Conservation (phyloP, 1,140 invertebrate species). For the Maconellicoccus hirsutus region DNA sequence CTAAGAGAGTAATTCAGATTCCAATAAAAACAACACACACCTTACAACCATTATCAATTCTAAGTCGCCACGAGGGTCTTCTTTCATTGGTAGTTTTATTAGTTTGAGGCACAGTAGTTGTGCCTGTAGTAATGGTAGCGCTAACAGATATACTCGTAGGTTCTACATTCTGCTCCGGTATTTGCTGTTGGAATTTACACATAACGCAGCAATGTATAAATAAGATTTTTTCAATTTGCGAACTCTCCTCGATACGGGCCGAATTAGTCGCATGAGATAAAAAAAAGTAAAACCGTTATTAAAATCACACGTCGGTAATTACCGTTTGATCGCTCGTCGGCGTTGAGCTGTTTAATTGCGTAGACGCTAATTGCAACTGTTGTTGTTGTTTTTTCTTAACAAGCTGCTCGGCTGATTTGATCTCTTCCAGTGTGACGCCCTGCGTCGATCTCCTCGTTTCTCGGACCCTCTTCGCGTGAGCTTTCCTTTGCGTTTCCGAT, state of each 20-base stretch:
- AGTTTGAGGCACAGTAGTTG: slow-evolving; percentile 9
- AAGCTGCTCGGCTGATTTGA: slow-evolving; percentile 85
- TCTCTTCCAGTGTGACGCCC: slow-evolving; percentile 88
- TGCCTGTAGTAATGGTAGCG: slow-evolving; percentile 13
- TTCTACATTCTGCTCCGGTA: slow-evolving; percentile 6
- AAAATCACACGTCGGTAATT: too few species aligned
- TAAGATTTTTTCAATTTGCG: neutral
- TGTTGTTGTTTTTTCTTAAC: slow-evolving; percentile 68
- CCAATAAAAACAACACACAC: slow-evolving; percentile 47
- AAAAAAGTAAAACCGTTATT: too few species aligned
- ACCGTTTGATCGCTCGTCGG: neutral
- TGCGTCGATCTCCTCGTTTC: slow-evolving; percentile 92
- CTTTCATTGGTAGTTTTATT: slow-evolving; percentile 42
- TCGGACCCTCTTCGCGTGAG: slow-evolving; percentile 85
- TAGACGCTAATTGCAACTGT: slow-evolving; percentile 32
- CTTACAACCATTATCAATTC: slow-evolving; percentile 78
- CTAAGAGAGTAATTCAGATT: slow-evolving; percentile 1
- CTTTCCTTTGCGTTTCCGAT: slow-evolving; percentile 91
- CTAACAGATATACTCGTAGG: neutral
- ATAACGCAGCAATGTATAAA: neutral
- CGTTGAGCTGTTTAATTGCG: slow-evolving; percentile 27
- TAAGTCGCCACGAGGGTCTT: slow-evolving; percentile 77
- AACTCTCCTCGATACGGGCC: too few species aligned
- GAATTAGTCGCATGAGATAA: too few species aligned
- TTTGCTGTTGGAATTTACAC: neutral